These are phyloP conservation scores for Ochlodes sylvanus DNA, from an alignment of 2,888 invertebrate genomes.

Conservation along the genomic window DNA sequence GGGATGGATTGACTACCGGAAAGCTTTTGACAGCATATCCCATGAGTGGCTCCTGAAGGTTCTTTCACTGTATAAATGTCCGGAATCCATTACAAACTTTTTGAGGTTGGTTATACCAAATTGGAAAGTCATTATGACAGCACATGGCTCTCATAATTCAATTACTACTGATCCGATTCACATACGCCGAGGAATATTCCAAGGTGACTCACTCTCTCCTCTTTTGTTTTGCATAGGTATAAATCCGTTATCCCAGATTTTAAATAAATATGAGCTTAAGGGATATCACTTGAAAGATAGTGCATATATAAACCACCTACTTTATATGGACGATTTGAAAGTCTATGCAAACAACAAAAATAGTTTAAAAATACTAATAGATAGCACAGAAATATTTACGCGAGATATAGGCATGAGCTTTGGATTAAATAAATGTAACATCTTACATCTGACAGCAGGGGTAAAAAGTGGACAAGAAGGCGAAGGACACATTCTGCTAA, in stretches of 20 bases:
- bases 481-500: neutral
- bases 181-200: constrained; percentile 4
- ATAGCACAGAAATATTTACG: constrained; percentile 8
- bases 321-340: constrained; percentile 27
- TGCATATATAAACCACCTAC: neutral
- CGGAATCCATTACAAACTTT: neutral
- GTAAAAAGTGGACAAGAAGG: neutral
- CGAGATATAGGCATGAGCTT: neutral
- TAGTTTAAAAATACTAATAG: neutral
- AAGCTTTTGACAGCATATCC: constrained; percentile 35
- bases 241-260: no score
- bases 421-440: constrained; percentile 6
- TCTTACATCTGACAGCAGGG: neutral
- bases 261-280: constrained; percentile 2
- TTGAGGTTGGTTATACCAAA: constrained; percentile 4
- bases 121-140: neutral
- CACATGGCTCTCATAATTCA: neutral
- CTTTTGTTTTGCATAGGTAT: constrained; percentile 1
- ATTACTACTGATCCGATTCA: constrained; percentile 1
- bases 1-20: constrained; percentile 36
- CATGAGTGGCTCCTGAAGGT: constrained; percentile 28
- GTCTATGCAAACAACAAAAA: constrained; percentile 18
- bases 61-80: constrained; percentile 24
- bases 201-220: neutral
- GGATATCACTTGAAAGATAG: constrained; percentile 4